Conservation (phyloP, 2,113 vertebrate species). For the Tretioscincus oriximinensis region DNA sequence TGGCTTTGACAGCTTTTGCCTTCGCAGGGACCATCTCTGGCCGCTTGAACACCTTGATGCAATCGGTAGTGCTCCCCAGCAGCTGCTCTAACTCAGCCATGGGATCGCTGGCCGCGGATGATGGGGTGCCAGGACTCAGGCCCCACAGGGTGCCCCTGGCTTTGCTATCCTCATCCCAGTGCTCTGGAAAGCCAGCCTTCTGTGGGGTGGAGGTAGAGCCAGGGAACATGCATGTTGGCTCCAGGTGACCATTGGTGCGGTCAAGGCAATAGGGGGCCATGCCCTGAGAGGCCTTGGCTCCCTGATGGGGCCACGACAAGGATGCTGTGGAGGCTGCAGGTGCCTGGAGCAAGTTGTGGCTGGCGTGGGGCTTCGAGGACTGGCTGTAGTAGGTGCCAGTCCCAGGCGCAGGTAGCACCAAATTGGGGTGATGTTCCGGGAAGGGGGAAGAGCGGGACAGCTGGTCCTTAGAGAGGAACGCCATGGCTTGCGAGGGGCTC, state of each 20-base stretch:
- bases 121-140: constrained; percentile 73
- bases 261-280: constrained; percentile 28
- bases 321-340: background rate
- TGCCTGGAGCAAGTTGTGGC: constrained; percentile 23
- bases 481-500: constrained; percentile 30
- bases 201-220: constrained; percentile 34
- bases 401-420: constrained; percentile 58
- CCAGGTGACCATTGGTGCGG: constrained; percentile 40
- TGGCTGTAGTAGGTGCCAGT: constrained; percentile 32
- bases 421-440: constrained; percentile 27
- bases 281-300: constrained; percentile 15
- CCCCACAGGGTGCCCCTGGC: constrained; percentile 67
- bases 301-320: constrained; percentile 34
- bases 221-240: constrained; percentile 54
- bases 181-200: constrained; percentile 56
- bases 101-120: constrained; percentile 76
- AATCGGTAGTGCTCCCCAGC: constrained; percentile 83
- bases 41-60: constrained; percentile 83
- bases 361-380: constrained; percentile 15
- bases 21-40: constrained; percentile 71
- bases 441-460: constrained; percentile 59
- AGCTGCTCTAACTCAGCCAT: constrained; percentile 94
- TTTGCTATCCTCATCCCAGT: constrained; percentile 52
- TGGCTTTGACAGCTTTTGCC: constrained; percentile 66
- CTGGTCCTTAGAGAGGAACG: constrained; percentile 52